phyloP scores from a whole-genome alignment of 2,797 vertebrate genomes.

The Nyctibius grandis region DNA sequence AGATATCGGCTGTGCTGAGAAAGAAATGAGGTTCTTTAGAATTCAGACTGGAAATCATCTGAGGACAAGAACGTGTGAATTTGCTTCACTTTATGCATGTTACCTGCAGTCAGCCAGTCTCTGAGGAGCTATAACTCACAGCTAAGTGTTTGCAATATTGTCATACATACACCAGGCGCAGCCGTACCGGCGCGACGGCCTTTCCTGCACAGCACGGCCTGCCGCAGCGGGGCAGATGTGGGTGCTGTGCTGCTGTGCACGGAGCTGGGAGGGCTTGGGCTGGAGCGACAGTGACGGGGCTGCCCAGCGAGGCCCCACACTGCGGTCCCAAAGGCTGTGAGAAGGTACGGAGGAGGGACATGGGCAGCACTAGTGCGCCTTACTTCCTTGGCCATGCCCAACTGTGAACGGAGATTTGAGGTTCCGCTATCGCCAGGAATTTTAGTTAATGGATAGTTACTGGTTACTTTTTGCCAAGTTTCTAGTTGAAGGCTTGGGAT shows the following conservation, averaged over 20 bases:
- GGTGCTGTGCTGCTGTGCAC: not conserved
- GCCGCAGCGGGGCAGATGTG: not conserved
- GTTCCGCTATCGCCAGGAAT: not conserved
- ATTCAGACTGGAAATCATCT: not conserved
- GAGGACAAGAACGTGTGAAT: not conserved
- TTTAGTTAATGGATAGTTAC: not conserved
- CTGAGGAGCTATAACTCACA: not conserved
- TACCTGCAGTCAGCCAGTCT: not conserved
- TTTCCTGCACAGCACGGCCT: not conserved
- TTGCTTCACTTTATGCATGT: not conserved
- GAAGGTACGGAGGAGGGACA: not conserved
- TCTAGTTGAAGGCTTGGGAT: not conserved
- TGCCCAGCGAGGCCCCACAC: not conserved
- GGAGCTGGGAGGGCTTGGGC: not conserved
- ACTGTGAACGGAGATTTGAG: not conserved
- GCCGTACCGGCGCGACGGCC: too few relatives aligned
- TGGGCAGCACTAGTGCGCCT: too few relatives aligned
- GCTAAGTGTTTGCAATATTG: not conserved
- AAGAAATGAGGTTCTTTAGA: not conserved
- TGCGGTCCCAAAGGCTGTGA: not conserved
- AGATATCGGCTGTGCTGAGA: not conserved
- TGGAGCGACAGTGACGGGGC: rapidly evolving
- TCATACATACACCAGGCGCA: not conserved
- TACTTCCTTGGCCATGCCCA: not conserved
- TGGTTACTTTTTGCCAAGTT: not conserved